Evolutionary conservation across 2,888 invertebrate species (phyloP).

Genomic region (Leucophenga maculata): DNA sequence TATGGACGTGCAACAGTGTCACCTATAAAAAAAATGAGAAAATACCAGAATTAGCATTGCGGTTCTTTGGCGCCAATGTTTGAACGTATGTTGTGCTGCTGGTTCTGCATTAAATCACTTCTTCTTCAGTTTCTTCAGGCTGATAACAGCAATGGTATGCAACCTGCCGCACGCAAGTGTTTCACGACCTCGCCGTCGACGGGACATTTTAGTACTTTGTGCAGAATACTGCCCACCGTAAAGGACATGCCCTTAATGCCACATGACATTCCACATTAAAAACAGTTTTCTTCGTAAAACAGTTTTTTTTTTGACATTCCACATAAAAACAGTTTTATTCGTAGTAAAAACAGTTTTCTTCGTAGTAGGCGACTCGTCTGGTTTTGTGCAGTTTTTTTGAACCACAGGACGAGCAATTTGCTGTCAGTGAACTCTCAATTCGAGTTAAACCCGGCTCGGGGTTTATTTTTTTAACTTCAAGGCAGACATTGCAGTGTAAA

Average conservation of each 20-base stretch:
- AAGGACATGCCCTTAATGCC: slow-evolving; percentile 82
- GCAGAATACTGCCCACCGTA: slow-evolving; percentile 78
- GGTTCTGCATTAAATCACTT: too few species aligned
- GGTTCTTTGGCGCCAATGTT: neutral
- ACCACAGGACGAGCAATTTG: slow-evolving; percentile 53
- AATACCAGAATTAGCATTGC: neutral
- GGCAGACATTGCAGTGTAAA: slow-evolving; percentile 15
- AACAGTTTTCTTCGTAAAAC: too few species aligned
- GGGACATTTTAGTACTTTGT: slow-evolving; percentile 74
- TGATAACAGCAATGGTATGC: slow-evolving; percentile 85
- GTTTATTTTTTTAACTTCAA: too few species aligned
- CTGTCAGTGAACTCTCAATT: neutral
- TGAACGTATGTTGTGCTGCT: too few species aligned
- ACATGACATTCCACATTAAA: too few species aligned
- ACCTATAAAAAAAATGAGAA: neutral
- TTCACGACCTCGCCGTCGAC: slow-evolving; percentile 81
- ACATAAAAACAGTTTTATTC: too few species aligned
- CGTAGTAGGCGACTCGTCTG: too few species aligned
- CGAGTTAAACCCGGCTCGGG: too few species aligned
- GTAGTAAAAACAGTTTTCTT: neutral
- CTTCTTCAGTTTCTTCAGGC: too few species aligned
- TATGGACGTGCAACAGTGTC: neutral
- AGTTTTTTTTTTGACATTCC: too few species aligned
- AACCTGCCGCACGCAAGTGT: slow-evolving; percentile 80
- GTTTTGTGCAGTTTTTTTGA: slow-evolving; percentile 52